Percentiles rank a stretch among this genome's conserved stretches.
Conservation (phyloP, 2,797 vertebrate species). For the Semaprochilodus insignis region DNA sequence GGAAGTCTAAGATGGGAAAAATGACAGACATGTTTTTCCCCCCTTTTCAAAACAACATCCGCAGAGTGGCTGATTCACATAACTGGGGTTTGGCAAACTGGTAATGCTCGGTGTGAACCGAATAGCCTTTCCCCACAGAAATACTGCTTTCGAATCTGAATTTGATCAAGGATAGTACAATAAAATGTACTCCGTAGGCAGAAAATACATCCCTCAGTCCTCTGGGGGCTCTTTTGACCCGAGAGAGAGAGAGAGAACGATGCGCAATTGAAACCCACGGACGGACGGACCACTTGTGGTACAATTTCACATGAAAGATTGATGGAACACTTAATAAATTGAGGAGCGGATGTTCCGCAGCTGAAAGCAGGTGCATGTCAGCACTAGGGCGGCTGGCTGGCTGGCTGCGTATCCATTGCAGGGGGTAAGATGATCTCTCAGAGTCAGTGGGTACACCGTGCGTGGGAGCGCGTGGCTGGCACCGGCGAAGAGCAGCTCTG, state of each 20-base stretch:
- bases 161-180: background rate
- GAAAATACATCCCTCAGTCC: conserved; percentile 3
- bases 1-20: conserved; percentile 49
- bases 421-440: conserved; percentile 59
- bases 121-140: conserved; percentile 18
- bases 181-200: conserved; percentile 14
- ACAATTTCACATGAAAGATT: conserved; percentile 53
- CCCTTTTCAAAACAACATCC: conserved; percentile 36
- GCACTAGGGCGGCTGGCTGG: conserved; percentile 43
- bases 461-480: conserved; percentile 38
- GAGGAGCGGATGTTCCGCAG: conserved; percentile 40
- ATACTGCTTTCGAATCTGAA: conserved; percentile 10
- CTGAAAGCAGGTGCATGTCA: conserved; percentile 45
- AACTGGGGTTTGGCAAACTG: conserved; percentile 34
- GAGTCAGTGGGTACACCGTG: conserved; percentile 44
- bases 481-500: conserved; percentile 56
- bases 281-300: conserved; percentile 29
- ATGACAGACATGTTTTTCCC: conserved; percentile 45
- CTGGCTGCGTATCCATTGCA: conserved; percentile 53
- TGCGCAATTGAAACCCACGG: conserved; percentile 11
- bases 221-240: conserved; percentile 12
- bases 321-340: conserved; percentile 44
- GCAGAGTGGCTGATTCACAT: conserved; percentile 39
- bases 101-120: conserved; percentile 35
- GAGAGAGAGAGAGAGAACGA: conserved; percentile 18